phyloP scores from a whole-genome alignment of 2,797 vertebrate genomes.

The Eupleurogrammus muticus region DNA sequence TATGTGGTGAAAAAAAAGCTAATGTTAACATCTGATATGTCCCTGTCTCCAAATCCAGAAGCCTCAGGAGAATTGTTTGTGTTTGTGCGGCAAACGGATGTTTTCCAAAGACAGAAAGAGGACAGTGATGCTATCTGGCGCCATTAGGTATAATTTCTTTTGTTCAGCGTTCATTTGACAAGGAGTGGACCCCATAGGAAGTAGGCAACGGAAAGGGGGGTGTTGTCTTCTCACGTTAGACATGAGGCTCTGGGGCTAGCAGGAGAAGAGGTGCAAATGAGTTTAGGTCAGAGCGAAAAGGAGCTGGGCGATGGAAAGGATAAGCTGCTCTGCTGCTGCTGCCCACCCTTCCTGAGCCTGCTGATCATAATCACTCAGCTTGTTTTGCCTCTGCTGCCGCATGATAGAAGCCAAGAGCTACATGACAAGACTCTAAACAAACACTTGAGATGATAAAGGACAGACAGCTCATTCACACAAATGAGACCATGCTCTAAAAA shows the following conservation, averaged over 20 bases:
- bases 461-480: constrained; percentile 42
- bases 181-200: constrained; percentile 52
- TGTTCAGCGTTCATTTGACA: constrained; percentile 57
- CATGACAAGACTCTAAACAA: constrained; percentile 69
- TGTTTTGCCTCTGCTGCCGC: constrained; percentile 66
- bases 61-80: constrained; percentile 34
- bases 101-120: constrained; percentile 56
- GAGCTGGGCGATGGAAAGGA: constrained; percentile 56
- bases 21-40: constrained; percentile 19
- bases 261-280: constrained; percentile 66
- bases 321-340: constrained; percentile 46
- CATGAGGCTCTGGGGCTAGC: constrained; percentile 54
- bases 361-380: constrained; percentile 71
- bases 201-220: constrained; percentile 69
- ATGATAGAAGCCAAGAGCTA: constrained; percentile 58
- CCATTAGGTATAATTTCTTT: constrained; percentile 75
- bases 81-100: constrained; percentile 57
- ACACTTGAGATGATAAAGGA: constrained; percentile 63
- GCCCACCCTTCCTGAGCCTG: constrained; percentile 71
- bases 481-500: constrained; percentile 32
- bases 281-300: constrained; percentile 53
- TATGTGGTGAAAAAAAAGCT: constrained; percentile 9
- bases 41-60: constrained; percentile 5
- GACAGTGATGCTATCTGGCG: constrained; percentile 69
- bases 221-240: constrained; percentile 78